A percentile compares a stretch with the other conserved stretches of the same genome.
Evolutionary conservation across 2,113 vertebrate genomes (phyloP).

Genomic region (Suncus etruscus): DNA sequence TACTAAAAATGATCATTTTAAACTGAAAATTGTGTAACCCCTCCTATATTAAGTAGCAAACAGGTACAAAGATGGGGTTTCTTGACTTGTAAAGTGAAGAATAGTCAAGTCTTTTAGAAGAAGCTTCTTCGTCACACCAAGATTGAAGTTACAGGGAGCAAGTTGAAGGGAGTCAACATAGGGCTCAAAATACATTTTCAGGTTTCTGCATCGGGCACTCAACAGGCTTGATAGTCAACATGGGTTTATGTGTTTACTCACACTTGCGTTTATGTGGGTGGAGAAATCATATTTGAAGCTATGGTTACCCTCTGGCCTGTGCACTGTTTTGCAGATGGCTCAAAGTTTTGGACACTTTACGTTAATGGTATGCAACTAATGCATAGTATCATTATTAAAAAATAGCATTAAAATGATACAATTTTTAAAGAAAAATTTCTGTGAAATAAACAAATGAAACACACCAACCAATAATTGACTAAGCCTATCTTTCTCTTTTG

Average conservation of each 20-base stretch:
- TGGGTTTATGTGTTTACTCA: background rate
- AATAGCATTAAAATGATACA: background rate
- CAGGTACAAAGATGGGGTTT: background rate
- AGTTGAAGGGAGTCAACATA: rapidly evolving
- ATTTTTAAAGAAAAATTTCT: background rate
- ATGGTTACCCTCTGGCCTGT: background rate
- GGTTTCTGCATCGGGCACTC: background rate
- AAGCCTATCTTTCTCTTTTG: background rate
- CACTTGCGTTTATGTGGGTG: background rate
- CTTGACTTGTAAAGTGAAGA: background rate
- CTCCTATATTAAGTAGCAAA: background rate
- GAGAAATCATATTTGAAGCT: background rate
- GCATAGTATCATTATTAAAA: background rate
- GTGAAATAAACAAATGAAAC: background rate
- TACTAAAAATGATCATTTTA: background rate
- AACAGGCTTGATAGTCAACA: background rate
- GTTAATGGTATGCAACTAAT: background rate
- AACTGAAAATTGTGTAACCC: background rate
- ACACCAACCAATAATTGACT: background rate
- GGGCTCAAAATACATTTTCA: no score
- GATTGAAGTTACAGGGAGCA: background rate
- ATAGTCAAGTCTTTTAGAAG: background rate
- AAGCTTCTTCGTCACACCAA: background rate
- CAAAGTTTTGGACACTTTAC: background rate
- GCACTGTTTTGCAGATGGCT: background rate